Percentiles rank a stretch among this genome's conserved stretches.
These are phyloP conservation scores for Planococcus citri DNA, from an alignment of 1,140 invertebrate species.

Conservation along the genomic window DNA sequence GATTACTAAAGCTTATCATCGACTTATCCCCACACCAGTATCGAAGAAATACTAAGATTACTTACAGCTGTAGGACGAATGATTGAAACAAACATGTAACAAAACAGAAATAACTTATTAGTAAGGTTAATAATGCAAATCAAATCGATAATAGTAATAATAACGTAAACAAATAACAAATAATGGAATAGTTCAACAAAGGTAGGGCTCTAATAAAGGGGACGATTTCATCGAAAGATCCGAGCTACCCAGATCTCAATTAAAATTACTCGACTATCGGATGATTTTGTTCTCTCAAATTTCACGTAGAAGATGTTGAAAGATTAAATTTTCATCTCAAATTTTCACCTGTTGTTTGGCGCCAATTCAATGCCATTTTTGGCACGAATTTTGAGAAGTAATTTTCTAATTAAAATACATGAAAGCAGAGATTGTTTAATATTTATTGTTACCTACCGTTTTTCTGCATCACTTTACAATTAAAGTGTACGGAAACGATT, in stretches of 20 bases:
- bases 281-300: too few relatives aligned
- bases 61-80: neutral
- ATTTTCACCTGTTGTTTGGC: neutral
- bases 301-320: neutral
- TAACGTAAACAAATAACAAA: neutral
- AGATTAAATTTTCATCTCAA: neutral
- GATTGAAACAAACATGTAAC: neutral
- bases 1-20: too few relatives aligned
- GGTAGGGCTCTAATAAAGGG: too few relatives aligned
- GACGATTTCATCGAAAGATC: too few relatives aligned
- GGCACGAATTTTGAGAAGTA: neutral
- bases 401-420: too few relatives aligned
- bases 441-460: neutral
- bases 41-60: neutral
- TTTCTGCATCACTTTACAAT: neutral
- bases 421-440: neutral
- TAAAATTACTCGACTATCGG: too few relatives aligned
- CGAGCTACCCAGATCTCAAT: too few relatives aligned
- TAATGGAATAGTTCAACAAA: too few relatives aligned
- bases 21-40: neutral
- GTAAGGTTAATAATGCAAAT: neutral
- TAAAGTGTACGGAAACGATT: neutral
- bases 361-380: neutral
- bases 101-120: neutral
- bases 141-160: neutral